Percentiles rank a stretch among this genome's conserved stretches.
These are phyloP conservation scores for Merops nubicus DNA, from an alignment of 2,113 vertebrate species.

Conservation along the genomic window DNA sequence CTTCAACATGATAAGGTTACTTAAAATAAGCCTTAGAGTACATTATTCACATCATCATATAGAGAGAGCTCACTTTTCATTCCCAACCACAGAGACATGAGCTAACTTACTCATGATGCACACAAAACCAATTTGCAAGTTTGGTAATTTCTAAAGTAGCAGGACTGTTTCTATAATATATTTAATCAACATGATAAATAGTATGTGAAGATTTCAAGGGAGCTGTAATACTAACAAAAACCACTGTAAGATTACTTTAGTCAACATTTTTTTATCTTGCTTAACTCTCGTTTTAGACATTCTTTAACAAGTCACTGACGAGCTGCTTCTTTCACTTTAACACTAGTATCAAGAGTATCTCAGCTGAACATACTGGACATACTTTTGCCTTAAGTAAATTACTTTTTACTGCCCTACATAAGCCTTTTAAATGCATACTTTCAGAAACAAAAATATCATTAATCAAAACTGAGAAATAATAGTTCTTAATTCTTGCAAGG, in stretches of 20 bases:
- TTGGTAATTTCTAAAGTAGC: background rate
- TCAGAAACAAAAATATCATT: background rate
- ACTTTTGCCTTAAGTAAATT: background rate
- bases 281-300: background rate
- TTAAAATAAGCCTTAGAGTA: constrained; percentile 39
- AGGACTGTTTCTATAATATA: background rate
- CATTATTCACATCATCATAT: background rate
- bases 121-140: background rate
- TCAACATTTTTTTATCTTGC: background rate
- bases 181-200: background rate
- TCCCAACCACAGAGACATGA: background rate
- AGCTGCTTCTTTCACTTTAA: background rate
- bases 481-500: background rate
- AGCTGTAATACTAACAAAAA: background rate
- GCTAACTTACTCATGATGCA: background rate
- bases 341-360: background rate
- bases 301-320: background rate
- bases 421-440: background rate
- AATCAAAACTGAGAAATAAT: background rate
- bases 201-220: background rate
- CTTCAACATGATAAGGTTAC: constrained; percentile 44
- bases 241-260: too few relatives aligned
- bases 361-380: background rate
- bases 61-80: background rate
- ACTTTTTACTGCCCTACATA: background rate